phyloP scores from a whole-genome alignment of 1,140 invertebrate species.

The Bombus pyrosoma region DNA sequence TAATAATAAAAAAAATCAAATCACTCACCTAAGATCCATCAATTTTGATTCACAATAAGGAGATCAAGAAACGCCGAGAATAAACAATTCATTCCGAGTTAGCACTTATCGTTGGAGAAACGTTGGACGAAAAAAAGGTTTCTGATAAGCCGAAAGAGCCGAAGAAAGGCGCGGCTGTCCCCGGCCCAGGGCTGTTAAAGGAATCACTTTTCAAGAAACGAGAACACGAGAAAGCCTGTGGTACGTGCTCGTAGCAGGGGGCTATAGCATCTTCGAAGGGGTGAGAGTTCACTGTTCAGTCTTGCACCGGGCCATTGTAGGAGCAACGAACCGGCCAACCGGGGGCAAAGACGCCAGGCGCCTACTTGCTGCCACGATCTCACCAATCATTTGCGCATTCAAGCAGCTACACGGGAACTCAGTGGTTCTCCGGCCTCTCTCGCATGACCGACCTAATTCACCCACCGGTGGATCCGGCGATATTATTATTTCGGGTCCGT shows the following conservation, averaged over 20 bases:
- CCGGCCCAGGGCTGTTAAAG: neutral
- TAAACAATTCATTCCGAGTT: neutral
- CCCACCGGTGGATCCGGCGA: constrained; percentile 56
- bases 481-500: constrained; percentile 70
- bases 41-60: no score
- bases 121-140: neutral
- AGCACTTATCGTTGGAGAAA: neutral
- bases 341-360: constrained; percentile 58
- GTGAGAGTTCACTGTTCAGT: constrained; percentile 43
- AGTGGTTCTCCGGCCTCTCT: constrained; percentile 58
- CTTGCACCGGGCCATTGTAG: constrained; percentile 59
- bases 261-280: constrained; percentile 33
- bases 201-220: neutral
- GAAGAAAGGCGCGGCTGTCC: neutral
- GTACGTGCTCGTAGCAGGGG: constrained; percentile 23
- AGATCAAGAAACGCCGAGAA: neutral
- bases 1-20: neutral
- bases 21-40: neutral
- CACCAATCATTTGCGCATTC: constrained; percentile 69
- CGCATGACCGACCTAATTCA: constrained; percentile 69
- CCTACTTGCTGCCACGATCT: constrained; percentile 64
- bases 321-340: constrained; percentile 66
- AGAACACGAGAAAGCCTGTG: neutral
- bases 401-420: constrained; percentile 58
- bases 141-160: no score